phyloP scores from a whole-genome alignment of 2,113 vertebrate species.

The Salminus brasiliensis region DNA sequence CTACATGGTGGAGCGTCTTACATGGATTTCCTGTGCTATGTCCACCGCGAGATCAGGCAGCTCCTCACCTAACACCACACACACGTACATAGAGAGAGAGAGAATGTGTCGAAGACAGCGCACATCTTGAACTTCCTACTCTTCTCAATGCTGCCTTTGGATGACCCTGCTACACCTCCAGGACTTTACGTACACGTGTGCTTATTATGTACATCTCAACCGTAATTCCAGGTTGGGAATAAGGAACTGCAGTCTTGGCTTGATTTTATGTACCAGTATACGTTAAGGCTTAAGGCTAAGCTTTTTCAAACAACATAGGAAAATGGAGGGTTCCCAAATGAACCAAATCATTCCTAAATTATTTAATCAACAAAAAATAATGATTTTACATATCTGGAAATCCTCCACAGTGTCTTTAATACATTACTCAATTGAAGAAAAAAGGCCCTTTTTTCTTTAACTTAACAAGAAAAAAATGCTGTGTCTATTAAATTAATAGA shows the following conservation, averaged over 20 bases:
- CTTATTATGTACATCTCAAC: slow-evolving; percentile 8
- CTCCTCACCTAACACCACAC: slow-evolving; percentile 82
- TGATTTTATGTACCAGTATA: neutral
- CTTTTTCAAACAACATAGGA: neutral
- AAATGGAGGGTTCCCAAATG: neutral
- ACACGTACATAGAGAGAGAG: neutral
- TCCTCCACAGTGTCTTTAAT: neutral
- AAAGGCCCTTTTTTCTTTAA: slow-evolving; percentile 1
- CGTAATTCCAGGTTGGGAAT: slow-evolving; percentile 4
- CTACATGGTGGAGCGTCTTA: slow-evolving; percentile 89
- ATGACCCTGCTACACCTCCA: neutral
- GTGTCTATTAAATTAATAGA: slow-evolving; percentile 44
- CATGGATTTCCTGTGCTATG: slow-evolving; percentile 90
- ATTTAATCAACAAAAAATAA: neutral
- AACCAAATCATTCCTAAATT: neutral
- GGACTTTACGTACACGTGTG: slow-evolving; percentile 7
- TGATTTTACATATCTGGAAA: slow-evolving; percentile 1
- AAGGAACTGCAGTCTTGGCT: neutral
- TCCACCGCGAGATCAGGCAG: slow-evolving; percentile 91
- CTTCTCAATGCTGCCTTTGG: slow-evolving; percentile 33
- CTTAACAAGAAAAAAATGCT: neutral
- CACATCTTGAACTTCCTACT: slow-evolving; percentile 22
- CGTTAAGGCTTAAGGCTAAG: neutral
- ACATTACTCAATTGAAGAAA: neutral
- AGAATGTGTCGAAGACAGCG: neutral